These are phyloP conservation scores for Mesocentrotus franciscanus DNA, from an alignment of 53 echinoderm and acorn worm genomes.

Conservation along the genomic window DNA sequence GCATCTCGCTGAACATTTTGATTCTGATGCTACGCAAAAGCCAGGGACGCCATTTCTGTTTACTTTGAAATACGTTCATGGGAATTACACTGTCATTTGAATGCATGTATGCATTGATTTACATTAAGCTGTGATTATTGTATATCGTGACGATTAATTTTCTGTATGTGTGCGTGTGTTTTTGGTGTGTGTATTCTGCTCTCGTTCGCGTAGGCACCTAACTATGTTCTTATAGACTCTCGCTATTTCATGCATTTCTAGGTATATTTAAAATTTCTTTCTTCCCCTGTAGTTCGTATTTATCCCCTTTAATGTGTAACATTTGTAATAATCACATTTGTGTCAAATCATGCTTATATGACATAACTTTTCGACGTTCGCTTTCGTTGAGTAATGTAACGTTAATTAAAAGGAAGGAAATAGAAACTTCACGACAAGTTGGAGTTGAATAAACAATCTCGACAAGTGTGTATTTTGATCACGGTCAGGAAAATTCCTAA, in stretches of 20 bases:
- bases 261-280: not conserved
- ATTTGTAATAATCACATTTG: not conserved
- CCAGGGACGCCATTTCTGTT: conserved; percentile 35
- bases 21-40: not conserved
- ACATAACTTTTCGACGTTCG: not conserved
- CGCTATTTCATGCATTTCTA: not conserved
- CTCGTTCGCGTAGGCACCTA: not conserved
- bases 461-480: not conserved
- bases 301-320: not conserved
- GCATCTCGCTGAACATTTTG: conserved; percentile 16
- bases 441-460: not conserved
- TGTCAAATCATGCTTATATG: no score
- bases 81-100: not conserved
- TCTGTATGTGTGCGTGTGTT: not conserved
- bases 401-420: not conserved
- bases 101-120: not conserved
- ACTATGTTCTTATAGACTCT: not conserved
- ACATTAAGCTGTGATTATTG: not conserved
- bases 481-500: not conserved
- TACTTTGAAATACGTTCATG: not conserved
- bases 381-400: not conserved
- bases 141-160: not conserved
- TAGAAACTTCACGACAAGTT: not conserved
- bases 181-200: not conserved
- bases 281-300: not conserved